A percentile compares a stretch with the other conserved stretches of the same genome.
Evolutionary conservation across 2,888 invertebrate species (phyloP).

Genomic region (Protonemura montana): DNA sequence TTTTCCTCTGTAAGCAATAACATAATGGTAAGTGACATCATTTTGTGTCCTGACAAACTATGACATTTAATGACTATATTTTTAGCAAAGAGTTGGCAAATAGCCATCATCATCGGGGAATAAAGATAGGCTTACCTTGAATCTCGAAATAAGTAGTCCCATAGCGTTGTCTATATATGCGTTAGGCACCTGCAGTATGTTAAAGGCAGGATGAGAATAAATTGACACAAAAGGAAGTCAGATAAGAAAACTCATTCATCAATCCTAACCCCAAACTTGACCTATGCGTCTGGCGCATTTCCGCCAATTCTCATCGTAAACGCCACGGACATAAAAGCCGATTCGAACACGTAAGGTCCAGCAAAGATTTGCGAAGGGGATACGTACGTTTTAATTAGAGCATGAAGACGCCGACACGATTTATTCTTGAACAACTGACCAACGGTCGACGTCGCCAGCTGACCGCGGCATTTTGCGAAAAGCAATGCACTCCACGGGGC

Average conservation of each 20-base stretch:
- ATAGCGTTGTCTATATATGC: neutral
- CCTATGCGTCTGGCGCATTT: neutral
- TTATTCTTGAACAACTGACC: neutral
- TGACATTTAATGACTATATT: neutral
- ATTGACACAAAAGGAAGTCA: neutral
- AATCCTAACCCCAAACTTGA: constrained; percentile 4
- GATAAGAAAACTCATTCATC: neutral
- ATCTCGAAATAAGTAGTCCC: neutral
- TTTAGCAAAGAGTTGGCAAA: neutral
- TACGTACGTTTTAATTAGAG: neutral
- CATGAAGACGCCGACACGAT: neutral
- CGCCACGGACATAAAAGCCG: neutral
- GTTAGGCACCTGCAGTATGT: neutral
- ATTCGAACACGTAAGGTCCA: neutral
- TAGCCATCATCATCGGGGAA: neutral
- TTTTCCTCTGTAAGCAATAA: constrained; percentile 62
- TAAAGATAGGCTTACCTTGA: constrained; percentile 12
- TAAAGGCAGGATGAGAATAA: neutral
- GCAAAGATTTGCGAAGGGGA: neutral
- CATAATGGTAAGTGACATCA: neutral
- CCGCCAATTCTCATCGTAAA: neutral
- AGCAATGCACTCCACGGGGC: neutral
- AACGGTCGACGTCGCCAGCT: constrained; percentile 4
- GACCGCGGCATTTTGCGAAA: neutral
- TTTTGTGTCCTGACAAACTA: neutral